Conservation (phyloP, 2,888 invertebrate species). For the Andricus curvator region DNA sequence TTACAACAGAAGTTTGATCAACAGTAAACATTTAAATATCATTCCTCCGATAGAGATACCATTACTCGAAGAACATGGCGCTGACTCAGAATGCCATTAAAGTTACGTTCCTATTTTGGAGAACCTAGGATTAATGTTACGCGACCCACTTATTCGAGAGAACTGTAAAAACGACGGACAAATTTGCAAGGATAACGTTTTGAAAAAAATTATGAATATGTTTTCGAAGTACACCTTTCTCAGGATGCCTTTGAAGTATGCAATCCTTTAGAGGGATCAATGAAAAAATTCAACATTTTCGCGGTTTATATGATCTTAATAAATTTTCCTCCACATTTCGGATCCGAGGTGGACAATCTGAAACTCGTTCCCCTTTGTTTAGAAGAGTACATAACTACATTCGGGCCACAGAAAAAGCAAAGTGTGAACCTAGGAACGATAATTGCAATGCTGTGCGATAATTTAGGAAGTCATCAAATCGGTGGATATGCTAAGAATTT, state of each 20-base stretch:
- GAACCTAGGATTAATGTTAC: neutral
- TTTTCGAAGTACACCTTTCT: neutral
- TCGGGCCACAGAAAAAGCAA: neutral
- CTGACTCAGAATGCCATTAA: neutral
- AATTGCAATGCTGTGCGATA: too few species aligned
- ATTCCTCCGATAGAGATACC: neutral
- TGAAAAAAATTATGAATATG: neutral
- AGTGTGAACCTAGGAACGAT: too few species aligned
- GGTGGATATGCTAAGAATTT: too few species aligned
- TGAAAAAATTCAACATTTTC: neutral
- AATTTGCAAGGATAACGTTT: neutral
- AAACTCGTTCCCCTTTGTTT: neutral
- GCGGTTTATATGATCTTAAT: neutral
- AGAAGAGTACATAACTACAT: neutral
- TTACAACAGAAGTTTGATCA: neutral
- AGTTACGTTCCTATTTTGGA: conserved; percentile 17
- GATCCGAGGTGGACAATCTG: neutral
- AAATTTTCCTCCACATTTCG: neutral
- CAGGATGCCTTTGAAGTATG: conserved; percentile 6
- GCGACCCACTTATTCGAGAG: neutral
- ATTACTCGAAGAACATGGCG: neutral
- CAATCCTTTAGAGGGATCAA: neutral
- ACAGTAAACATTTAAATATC: neutral
- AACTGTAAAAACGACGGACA: neutral
- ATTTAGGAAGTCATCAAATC: too few species aligned